Evolutionary conservation across 2,797 vertebrate species (phyloP), one percentile per base, ranked within the genome.

Genomic region (Fistularia commersonii): DNA sequence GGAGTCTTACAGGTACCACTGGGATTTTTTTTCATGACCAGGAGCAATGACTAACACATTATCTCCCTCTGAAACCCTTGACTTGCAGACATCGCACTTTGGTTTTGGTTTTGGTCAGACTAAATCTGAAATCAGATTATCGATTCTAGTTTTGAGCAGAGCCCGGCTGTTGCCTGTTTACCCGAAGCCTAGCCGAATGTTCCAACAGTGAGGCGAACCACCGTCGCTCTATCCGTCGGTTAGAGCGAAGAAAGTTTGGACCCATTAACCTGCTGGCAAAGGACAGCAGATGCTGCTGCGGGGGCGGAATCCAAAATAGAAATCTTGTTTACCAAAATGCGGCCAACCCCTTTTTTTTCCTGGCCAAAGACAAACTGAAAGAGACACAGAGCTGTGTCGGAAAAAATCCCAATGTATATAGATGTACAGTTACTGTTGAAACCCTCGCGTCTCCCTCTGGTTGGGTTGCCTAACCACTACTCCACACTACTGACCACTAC

Each of bases 401-500:
- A 72, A 61, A 64, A 55, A 37, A 37, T 48, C 43, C 54, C 11
- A 65, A 61, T 81, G 72, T 71, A 72, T 71, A 78, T 64, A 74
- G 55, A 74, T 79, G 72, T 72, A 23, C 23, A 23, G 78, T 71
- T 64, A 60, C 56, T 76, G 65, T 77, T 56, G 64, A 62, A 50
- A 51, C 51, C 59, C 59, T 65, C 34, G 3, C 1, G 64, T 70
- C 67, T 79, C 75, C 79, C 69, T 69, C 62, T 69, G 76, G 79
- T 72, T 77, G 76, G 79, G 61, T 53, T 49, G 32, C 72, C 80
- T 68, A 77, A 86, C 84, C 87, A 88, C 86, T 87, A 78, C 64
- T 75, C 82, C 82, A 84, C 86, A 88, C 86, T 86, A 85, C 85
- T 88, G 83, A 85, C 79, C 84, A 83, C 83, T 82, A 84, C 82